Conservation (phyloP, 1,140 invertebrate species). For the Drosophila nannoptera region DNA sequence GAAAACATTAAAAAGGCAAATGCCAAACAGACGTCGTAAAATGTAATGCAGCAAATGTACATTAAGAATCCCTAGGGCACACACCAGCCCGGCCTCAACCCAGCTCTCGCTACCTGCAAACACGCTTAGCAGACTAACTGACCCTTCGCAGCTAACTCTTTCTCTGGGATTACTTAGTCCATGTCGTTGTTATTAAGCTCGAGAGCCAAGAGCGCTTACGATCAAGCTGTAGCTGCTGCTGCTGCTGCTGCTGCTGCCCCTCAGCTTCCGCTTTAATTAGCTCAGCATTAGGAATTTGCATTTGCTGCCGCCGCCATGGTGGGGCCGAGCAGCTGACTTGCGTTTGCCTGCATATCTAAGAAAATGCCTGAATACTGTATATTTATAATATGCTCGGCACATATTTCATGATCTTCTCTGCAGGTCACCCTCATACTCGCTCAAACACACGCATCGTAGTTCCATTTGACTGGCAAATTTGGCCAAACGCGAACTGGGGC, state of each 20-base stretch:
- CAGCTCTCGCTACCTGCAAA: too few species aligned
- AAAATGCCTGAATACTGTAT: conserved; percentile 44
- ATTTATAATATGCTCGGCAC: conserved; percentile 53
- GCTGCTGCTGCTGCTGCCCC: neutral
- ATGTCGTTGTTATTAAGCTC: conserved; percentile 15
- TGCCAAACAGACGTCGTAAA: conserved; percentile 34
- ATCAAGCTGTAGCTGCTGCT: conserved; percentile 1
- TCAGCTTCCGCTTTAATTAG: conserved; percentile 46
- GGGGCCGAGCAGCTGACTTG: neutral
- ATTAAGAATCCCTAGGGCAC: conserved; percentile 26
- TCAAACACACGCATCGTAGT: conserved; percentile 51
- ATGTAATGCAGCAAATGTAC: conserved; percentile 58
- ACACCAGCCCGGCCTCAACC: too few species aligned
- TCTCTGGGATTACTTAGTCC: neutral
- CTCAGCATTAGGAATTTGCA: conserved; percentile 44
- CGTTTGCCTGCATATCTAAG: conserved; percentile 39
- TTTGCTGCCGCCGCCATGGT: neutral
- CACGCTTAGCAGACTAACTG: too few species aligned
- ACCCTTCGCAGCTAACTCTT: neutral
- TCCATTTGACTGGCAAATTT: conserved; percentile 75
- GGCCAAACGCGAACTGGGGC: conserved; percentile 27
- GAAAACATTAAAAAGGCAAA: conserved; percentile 55
- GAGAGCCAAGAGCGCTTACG: conserved; percentile 23
- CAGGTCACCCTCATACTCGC: neutral
- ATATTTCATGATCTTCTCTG: conserved; percentile 33